phyloP scores from a whole-genome alignment of 1,140 invertebrate genomes.

The Bactericera cockerelli region DNA sequence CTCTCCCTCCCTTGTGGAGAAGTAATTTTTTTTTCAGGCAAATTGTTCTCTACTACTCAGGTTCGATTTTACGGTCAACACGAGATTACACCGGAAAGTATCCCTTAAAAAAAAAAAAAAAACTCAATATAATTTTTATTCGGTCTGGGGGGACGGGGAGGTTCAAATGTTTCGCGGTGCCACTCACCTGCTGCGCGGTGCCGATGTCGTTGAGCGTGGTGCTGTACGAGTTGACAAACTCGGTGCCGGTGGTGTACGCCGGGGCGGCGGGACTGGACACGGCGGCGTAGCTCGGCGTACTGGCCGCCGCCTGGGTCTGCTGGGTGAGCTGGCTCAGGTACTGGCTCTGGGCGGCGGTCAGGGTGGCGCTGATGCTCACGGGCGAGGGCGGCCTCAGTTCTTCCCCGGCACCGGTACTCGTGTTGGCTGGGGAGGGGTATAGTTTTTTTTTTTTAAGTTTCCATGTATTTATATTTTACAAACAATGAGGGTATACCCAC shows the following conservation, averaged over 20 bases:
- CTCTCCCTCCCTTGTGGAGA: too few relatives aligned
- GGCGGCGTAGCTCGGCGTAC: background rate
- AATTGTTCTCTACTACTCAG: too few relatives aligned
- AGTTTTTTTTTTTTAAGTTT: too few relatives aligned
- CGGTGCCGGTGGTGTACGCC: background rate
- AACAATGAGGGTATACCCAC: too few relatives aligned
- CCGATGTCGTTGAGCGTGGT: background rate
- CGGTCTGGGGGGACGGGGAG: too few relatives aligned
- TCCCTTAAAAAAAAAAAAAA: background rate
- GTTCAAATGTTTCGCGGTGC: background rate
- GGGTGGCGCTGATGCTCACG: slow-evolving; percentile 26
- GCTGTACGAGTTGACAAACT: slow-evolving; percentile 1
- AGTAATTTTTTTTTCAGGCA: too few relatives aligned
- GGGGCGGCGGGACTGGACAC: background rate
- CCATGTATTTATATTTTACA: background rate
- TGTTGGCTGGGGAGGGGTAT: background rate
- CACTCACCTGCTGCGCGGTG: background rate
- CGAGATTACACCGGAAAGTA: too few relatives aligned
- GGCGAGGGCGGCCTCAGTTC: slow-evolving; percentile 22
- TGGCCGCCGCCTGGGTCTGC: slow-evolving; percentile 31
- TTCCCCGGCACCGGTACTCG: background rate
- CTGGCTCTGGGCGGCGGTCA: slow-evolving; percentile 53
- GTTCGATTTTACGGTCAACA: too few relatives aligned
- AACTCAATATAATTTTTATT: background rate
- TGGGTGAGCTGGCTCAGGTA: slow-evolving; percentile 51